A percentile compares a stretch with the other conserved stretches of the same genome.
These are phyloP conservation scores for Branchellion lobata DNA, from an alignment of 2,888 invertebrate species.

Conservation along the genomic window DNA sequence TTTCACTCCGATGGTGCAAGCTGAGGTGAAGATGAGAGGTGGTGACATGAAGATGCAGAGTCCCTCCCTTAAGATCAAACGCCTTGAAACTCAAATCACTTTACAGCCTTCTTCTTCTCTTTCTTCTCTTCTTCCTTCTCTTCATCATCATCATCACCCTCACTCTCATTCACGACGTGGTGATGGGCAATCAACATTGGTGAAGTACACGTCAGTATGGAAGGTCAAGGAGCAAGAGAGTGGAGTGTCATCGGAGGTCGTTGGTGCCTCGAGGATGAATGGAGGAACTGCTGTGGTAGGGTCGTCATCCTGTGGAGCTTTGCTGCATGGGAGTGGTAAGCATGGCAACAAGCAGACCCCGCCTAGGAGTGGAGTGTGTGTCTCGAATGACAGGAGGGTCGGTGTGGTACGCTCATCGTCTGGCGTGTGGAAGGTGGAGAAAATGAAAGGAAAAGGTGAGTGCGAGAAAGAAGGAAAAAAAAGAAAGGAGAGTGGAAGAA, in stretches of 20 bases:
- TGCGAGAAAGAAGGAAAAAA: not conserved
- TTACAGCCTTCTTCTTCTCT: not conserved
- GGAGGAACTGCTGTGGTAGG: not conserved
- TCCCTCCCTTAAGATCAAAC: too few relatives aligned
- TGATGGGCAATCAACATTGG: too few relatives aligned
- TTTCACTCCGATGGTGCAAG: not conserved
- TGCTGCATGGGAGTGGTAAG: not conserved
- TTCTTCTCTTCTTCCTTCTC: not conserved
- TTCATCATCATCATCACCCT: constrained; percentile 6
- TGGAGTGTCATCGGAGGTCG: not conserved
- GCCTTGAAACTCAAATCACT: too few relatives aligned
- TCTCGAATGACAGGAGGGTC: too few relatives aligned
- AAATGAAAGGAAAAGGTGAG: not conserved
- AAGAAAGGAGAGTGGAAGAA: not conserved
- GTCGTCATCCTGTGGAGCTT: too few relatives aligned
- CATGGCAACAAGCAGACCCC: not conserved
- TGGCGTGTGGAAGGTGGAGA: not conserved
- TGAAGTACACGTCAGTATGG: constrained; percentile 11
- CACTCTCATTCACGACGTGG: not conserved
- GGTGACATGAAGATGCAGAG: not conserved
- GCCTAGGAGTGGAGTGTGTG: not conserved
- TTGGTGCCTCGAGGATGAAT: not conserved
- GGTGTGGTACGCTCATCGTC: not conserved
- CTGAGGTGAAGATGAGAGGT: not conserved
- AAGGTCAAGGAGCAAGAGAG: not conserved